Evolutionary conservation across 2,113 vertebrate genomes (phyloP), one percentile per base, ranked within the genome.

Genomic region (Ammodytes marinus): DNA sequence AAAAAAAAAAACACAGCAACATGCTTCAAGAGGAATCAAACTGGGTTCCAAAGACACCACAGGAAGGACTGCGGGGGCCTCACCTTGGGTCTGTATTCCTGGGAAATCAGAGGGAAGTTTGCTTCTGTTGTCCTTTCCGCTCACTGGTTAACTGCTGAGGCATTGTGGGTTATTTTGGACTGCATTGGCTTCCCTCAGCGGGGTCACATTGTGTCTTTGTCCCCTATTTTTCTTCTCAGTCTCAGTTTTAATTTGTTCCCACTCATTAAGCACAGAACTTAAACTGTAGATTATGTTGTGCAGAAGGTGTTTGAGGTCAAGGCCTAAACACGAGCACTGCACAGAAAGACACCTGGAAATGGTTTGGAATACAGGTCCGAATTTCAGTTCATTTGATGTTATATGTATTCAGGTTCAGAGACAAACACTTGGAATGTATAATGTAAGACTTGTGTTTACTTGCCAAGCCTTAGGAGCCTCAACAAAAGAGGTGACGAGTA

Each of bases 21-120:
- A 60, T 15, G n/a, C 63, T 85, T 76, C 65, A 65, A 60, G 73
- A 72, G 50, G 64, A 66, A 71, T 59, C 66, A 27, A 75, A 47
- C 69, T 11, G 9, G 39, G 9, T 53, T 72, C 14, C 19, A 77
- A 46, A 79, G 79, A 74, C 54, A 12, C 60, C 39, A 17, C 14
- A 10, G 35, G 54, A 1, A 69, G 12, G 35, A 43, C 5, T 42
- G 52, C 49, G 1, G 54, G 45, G 46, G 83, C 52, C 49, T 64
- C 61, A 50, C 59, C 72, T 75, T 55, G 49, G 27, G 12, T 61
- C 37, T 9, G 19, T 35, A 40, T 39, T 65, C 19, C 53, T 35
- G 79, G 49, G 39, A 74, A 86, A 58, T 53, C 60, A 73, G 9
- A 39, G 47, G 2, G 9, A 58, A 15, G 49, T 54, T 43, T 43